phyloP scores from a whole-genome alignment of 2,113 vertebrate species.

The Alethe castanea region DNA sequence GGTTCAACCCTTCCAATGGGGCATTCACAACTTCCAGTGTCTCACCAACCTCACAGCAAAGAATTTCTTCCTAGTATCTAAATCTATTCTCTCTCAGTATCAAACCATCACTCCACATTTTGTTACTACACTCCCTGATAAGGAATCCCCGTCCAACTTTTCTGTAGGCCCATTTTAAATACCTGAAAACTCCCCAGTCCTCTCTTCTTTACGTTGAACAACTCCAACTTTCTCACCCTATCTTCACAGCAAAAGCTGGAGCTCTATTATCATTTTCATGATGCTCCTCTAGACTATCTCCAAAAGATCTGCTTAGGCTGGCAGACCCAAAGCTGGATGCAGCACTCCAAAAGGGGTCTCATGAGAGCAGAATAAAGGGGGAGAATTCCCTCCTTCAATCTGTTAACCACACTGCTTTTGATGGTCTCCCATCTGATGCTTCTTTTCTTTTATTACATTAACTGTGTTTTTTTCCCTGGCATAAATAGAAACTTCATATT shows the following conservation, averaged over 20 bases:
- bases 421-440: neutral
- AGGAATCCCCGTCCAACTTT: neutral
- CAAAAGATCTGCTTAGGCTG: neutral
- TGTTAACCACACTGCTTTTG: neutral
- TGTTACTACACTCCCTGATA: neutral
- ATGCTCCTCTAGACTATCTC: neutral
- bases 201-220: neutral
- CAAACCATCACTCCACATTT: neutral
- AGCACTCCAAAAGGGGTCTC: neutral
- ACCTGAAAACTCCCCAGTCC: neutral
- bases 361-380: neutral
- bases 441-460: neutral
- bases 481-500: neutral
- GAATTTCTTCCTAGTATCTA: neutral
- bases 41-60: neutral
- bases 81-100: neutral
- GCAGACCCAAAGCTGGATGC: neutral
- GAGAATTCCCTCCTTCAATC: neutral
- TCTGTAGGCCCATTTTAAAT: neutral
- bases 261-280: neutral
- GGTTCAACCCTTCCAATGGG: neutral
- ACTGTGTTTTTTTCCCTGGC: neutral
- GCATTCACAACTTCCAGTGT: neutral
- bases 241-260: neutral
- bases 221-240: neutral